Percentiles rank a stretch among this genome's conserved stretches.
These are phyloP conservation scores for Penaeus indicus DNA, from an alignment of 1,140 invertebrate genomes.

Conservation along the genomic window DNA sequence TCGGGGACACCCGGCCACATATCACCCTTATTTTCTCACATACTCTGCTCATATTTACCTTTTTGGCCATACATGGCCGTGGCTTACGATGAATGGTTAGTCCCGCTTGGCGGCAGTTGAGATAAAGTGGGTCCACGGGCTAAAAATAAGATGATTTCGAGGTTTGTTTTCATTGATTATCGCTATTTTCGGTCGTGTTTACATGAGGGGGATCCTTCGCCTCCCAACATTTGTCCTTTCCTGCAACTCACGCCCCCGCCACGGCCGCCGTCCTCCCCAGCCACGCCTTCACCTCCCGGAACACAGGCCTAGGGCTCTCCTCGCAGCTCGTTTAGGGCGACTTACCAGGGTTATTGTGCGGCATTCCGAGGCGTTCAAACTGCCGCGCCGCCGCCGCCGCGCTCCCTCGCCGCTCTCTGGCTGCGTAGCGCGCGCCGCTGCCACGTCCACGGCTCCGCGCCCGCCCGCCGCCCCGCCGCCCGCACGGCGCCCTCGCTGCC, in stretches of 20 bases:
- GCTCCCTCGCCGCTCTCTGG: conserved; percentile 74
- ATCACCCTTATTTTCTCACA: conserved; percentile 28
- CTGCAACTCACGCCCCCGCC: not conserved
- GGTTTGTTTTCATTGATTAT: conserved; percentile 65
- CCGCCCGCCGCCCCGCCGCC: too few species aligned
- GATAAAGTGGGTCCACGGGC: not conserved
- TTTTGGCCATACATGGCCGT: not conserved
- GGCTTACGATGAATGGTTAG: not conserved
- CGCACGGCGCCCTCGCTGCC: too few species aligned
- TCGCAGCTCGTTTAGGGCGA: not conserved
- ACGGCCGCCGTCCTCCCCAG: conserved; percentile 55
- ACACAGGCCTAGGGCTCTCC: not conserved
- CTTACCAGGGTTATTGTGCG: conserved; percentile 71
- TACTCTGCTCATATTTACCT: not conserved
- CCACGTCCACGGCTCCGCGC: conserved; percentile 70
- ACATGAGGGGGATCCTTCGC: conserved; percentile 37
- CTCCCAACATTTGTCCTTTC: not conserved
- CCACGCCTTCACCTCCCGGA: not conserved
- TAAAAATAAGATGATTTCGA: conserved; percentile 29
- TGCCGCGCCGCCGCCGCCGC: conserved; percentile 81
- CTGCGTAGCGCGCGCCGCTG: conserved; percentile 69
- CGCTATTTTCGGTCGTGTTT: conserved; percentile 59
- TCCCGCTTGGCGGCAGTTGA: not conserved
- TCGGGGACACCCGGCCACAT: not conserved
- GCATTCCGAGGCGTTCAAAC: conserved; percentile 76